Evolutionary conservation across 2,888 invertebrate genomes (phyloP).

Genomic region (Oscheius sp.): DNA sequence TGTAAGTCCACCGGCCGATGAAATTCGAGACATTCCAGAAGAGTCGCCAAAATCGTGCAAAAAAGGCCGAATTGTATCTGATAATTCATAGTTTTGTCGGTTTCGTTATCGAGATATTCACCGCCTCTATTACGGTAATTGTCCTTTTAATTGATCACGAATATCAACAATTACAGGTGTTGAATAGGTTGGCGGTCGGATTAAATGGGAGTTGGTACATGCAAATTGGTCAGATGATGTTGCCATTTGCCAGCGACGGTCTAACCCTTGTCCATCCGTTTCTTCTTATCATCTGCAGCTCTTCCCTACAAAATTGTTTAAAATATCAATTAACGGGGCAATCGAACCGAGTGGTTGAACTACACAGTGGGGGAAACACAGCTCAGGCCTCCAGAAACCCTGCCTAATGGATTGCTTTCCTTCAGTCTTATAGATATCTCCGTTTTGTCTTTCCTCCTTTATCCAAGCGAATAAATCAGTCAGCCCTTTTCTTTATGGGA

Average conservation of each 20-base stretch:
- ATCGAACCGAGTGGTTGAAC: conserved; percentile 1
- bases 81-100: conserved; percentile 30
- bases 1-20: not conserved
- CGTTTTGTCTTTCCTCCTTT: no score
- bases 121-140: conserved; percentile 14
- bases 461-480: no score
- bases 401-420: no score
- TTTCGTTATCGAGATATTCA: conserved; percentile 1
- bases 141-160: not conserved
- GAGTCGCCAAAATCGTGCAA: conserved; percentile 1
- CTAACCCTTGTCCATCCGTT: conserved; percentile 22
- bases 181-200: conserved; percentile 12
- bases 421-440: no score
- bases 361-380: no score
- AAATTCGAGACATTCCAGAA: conserved; percentile 4
- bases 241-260: conserved; percentile 22
- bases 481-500: no score
- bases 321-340: conserved; percentile 5
- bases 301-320: not conserved
- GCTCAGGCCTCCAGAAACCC: no score
- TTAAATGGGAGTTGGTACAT: conserved; percentile 13
- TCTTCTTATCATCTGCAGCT: conserved; percentile 18
- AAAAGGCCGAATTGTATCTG: conserved; percentile 12
- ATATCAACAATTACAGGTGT: not conserved
- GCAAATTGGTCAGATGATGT: conserved; percentile 18